Evolutionary conservation across 2,113 vertebrate species (phyloP).

Genomic region (Danionella cerebrum): DNA sequence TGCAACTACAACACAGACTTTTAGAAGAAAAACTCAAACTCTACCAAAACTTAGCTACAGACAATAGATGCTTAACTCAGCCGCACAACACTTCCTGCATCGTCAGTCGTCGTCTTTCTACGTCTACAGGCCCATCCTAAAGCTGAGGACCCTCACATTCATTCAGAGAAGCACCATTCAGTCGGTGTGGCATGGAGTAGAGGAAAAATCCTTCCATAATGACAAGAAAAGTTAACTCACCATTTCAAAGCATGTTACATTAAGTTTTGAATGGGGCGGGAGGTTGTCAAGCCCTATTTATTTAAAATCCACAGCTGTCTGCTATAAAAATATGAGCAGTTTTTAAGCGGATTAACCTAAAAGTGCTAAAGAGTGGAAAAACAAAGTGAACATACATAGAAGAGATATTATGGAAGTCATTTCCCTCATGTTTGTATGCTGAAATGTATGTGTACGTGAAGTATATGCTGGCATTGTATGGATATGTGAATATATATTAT

Average conservation of each 20-base stretch:
- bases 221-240: neutral
- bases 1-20: no score
- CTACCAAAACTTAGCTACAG: neutral
- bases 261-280: neutral
- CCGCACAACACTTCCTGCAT: conserved; percentile 40
- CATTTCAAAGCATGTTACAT: neutral
- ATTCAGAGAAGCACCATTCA: conserved; percentile 13
- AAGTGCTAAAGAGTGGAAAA: conserved; percentile 23
- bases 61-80: conserved; percentile 28
- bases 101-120: conserved; percentile 61
- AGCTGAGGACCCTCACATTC: conserved; percentile 11
- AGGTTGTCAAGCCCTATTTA: neutral
- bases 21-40: neutral
- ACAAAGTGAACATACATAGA: neutral
- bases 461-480: conserved; percentile 64
- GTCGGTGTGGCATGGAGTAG: conserved; percentile 53
- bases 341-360: neutral
- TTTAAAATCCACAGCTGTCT: neutral
- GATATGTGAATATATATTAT: conserved; percentile 55
- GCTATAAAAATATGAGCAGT: neutral
- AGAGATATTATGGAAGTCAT: conserved; percentile 45
- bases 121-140: conserved; percentile 11
- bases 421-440: conserved; percentile 45
- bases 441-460: conserved; percentile 50
- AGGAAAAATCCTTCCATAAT: conserved; percentile 48